phyloP scores from a whole-genome alignment of 2,113 vertebrate genomes.

The Notarius quadriscutis region DNA sequence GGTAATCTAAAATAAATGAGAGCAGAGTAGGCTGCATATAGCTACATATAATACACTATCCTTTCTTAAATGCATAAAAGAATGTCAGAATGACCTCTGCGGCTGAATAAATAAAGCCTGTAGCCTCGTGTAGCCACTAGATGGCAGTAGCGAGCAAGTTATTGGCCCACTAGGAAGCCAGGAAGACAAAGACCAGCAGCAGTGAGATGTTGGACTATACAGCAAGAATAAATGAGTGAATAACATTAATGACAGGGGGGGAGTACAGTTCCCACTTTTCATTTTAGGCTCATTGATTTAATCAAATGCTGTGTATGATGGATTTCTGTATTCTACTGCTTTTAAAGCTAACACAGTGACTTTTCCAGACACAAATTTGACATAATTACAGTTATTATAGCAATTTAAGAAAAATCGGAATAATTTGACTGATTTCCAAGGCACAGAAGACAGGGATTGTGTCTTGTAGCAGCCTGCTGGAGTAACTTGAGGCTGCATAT shows the following conservation, averaged over 20 bases:
- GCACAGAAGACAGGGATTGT: neutral
- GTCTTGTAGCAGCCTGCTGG: neutral
- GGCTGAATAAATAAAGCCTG: neutral
- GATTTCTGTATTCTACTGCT: neutral
- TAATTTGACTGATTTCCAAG: constrained; percentile 2
- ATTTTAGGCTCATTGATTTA: constrained; percentile 21
- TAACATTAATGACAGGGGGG: neutral
- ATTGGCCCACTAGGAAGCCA: neutral
- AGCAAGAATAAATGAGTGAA: constrained; percentile 10
- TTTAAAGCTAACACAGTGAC: neutral
- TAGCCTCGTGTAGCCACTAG: neutral
- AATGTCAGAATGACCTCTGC: constrained; percentile 14
- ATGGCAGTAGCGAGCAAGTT: constrained; percentile 46
- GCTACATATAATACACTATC: neutral
- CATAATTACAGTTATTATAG: constrained; percentile 16
- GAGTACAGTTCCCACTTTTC: neutral
- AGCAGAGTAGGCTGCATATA: neutral
- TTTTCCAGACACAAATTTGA: neutral
- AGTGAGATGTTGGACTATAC: neutral
- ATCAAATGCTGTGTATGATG: constrained; percentile 6
- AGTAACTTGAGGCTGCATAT: neutral
- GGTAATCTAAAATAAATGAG: neutral
- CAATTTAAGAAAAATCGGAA: neutral
- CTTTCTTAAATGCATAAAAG: neutral
- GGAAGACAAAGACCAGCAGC: constrained; percentile 7